Conservation (phyloP, 2,888 invertebrate species). For the Pandemis corylana region DNA sequence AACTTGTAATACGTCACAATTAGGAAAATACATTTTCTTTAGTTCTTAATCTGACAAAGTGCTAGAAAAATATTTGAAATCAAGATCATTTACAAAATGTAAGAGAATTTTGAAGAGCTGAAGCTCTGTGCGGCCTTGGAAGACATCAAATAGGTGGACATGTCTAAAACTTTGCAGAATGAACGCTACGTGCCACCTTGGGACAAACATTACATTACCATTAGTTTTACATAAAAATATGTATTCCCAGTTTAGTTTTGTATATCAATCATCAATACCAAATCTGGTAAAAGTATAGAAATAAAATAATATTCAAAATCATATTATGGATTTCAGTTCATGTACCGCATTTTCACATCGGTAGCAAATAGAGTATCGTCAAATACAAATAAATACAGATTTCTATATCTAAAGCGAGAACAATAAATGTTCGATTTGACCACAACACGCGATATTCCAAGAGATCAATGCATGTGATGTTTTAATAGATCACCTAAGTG, state of each 20-base stretch:
- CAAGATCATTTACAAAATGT: constrained; percentile 6
- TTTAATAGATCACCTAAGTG: background rate
- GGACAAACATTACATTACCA: constrained; percentile 1
- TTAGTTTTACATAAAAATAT: background rate
- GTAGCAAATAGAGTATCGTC: background rate
- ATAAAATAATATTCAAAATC: background rate
- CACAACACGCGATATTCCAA: background rate
- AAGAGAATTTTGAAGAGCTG: constrained; percentile 32
- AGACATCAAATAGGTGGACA: constrained; percentile 60
- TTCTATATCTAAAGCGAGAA: background rate
- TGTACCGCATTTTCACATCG: background rate
- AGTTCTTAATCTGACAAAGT: background rate
- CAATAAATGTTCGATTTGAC: background rate
- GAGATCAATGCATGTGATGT: constrained; percentile 27
- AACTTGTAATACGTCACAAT: background rate
- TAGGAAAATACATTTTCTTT: constrained; percentile 18
- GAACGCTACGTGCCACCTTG: constrained; percentile 22
- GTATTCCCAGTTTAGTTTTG: background rate
- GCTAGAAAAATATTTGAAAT: constrained; percentile 4
- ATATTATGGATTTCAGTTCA: background rate
- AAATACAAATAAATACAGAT: background rate
- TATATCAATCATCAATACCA: background rate
- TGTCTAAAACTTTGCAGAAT: constrained; percentile 38
- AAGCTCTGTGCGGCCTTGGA: constrained; percentile 54
- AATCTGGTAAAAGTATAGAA: background rate